Conservation (phyloP, 1,140 invertebrate genomes). For the Galleria mellonella region DNA sequence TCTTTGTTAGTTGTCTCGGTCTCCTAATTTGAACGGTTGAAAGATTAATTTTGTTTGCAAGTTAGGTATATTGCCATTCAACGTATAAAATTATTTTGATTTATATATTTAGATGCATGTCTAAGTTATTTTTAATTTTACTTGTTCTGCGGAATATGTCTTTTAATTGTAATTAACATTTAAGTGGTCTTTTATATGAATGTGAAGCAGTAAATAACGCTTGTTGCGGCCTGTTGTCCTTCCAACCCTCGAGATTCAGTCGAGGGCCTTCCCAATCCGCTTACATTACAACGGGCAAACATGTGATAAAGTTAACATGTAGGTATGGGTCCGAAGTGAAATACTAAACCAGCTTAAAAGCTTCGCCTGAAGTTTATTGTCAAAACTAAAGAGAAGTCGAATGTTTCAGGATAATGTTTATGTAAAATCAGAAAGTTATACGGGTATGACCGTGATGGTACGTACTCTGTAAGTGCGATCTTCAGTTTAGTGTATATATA, state of each 20-base stretch:
- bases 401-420: no score
- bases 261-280: constrained; percentile 10
- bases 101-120: no score
- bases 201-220: constrained; percentile 8
- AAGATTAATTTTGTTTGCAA: neutral
- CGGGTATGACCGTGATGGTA: no score
- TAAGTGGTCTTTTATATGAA: neutral
- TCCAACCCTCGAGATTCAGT: constrained; percentile 6
- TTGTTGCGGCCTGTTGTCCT: constrained; percentile 4
- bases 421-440: no score
- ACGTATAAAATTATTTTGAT: no score
- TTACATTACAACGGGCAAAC: constrained; percentile 9
- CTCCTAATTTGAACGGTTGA: constrained; percentile 9
- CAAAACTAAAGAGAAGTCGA: no score
- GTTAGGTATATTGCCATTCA: no score
- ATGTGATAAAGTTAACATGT: constrained; percentile 9
- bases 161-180: no score
- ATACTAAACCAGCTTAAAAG: constrained; percentile 9
- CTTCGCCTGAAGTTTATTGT: constrained; percentile 2
- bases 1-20: constrained; percentile 16
- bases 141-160: no score
- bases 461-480: no score
- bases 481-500: no score
- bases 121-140: no score
- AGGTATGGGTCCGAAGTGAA: constrained; percentile 1